phyloP scores from a whole-genome alignment of 2,113 vertebrate genomes.

The Solenodon paradoxus region DNA sequence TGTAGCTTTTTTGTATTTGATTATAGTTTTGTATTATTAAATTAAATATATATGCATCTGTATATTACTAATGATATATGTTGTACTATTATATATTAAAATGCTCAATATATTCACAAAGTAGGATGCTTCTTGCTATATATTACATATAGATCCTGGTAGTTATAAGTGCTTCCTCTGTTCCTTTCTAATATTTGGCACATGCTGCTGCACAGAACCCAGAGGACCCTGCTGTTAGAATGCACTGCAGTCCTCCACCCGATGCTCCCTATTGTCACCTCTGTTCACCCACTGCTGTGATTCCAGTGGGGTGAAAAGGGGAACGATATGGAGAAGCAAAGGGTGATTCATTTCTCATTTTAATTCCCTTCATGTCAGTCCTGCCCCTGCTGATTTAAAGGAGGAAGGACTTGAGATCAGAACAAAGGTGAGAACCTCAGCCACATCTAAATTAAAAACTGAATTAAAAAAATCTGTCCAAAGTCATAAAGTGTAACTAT shows the following conservation, averaged over 20 bases:
- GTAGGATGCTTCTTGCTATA: too few relatives aligned
- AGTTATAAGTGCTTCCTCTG: not conserved
- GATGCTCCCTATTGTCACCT: not conserved
- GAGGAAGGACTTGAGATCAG: not conserved
- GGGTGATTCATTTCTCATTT: not conserved
- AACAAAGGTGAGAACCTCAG: conserved; percentile 36
- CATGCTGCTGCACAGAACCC: not conserved
- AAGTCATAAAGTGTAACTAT: not conserved
- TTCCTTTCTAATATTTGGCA: not conserved
- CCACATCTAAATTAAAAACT: conserved; percentile 35
- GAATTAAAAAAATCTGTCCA: not conserved
- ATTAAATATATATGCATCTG: not conserved
- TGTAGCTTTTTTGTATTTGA: too few relatives aligned
- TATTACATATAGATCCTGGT: not conserved
- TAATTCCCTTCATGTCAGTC: not conserved
- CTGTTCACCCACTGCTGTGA: not conserved
- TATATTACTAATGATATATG: too few relatives aligned
- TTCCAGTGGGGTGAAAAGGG: not conserved
- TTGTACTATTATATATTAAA: too few relatives aligned
- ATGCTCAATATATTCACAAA: too few relatives aligned
- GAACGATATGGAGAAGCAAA: not conserved
- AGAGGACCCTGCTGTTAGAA: not conserved
- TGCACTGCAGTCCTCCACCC: rapidly evolving
- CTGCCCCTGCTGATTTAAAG: conserved; percentile 9
- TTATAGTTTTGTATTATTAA: not conserved